Evolutionary conservation across 1,140 invertebrate genomes (phyloP), one percentile per base, ranked within the genome.

Genomic region (Bombus confusus): DNA sequence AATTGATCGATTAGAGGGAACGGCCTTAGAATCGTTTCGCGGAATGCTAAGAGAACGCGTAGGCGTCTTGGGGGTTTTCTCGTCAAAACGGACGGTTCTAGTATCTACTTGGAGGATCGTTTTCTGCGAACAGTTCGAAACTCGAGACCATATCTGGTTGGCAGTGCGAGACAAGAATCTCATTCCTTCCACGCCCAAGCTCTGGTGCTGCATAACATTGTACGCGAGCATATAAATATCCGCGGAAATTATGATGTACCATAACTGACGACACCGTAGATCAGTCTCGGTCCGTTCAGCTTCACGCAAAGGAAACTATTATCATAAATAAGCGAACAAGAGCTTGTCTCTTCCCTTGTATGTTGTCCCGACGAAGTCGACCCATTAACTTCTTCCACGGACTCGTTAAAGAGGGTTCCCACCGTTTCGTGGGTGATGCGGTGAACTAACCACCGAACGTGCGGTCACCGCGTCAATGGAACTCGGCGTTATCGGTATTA

Each of bases 371-470:
- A 80, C 88, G 75, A 85, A 88, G 64, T 85, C 91, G 91, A 91
- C 84, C 92, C 90, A 93, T 94, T 94, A 94, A 91, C 90, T 93
- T 92, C 92, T 93, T 90, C 84, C 52, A 86, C 69, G 79, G 87
- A 89, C 91, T 92, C 93, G 93, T 93, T 93, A 94, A 92, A 91
- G 84, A 86, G 91, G 90, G 92, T 93, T 90, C 91, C 88, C 91
- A 91, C 86, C 87, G 85, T 91, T 92, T 91, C 88, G 92, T 92
- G 91, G 90, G 91, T 92, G 93, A 88, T 66, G 87, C 84, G 84
- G 71, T 69, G 4, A 28, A 76, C 71, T 62, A 80, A 85, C 78
- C 83, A 31, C 66, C 82, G 37, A 72, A 71, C 68, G 62, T 25
- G 66, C 25, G 59, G n/a, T 71, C 68, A 25, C 66, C 52, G 59